Base-by-base conservation (phyloP, 1,140 invertebrate genomes). In the Elymnias hypermnestra region DNA sequence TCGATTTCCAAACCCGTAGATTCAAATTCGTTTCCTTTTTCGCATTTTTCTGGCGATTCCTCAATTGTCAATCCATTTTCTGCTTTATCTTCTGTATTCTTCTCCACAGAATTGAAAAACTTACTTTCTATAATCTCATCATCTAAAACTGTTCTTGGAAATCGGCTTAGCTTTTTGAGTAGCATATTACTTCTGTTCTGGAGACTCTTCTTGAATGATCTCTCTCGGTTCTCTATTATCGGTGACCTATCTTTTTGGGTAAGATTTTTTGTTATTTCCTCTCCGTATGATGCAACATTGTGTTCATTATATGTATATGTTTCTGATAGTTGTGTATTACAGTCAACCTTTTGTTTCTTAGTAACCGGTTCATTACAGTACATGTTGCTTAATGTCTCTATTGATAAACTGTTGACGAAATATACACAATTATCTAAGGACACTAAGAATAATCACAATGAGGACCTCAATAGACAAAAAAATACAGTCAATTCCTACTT, bases 371-470 rank as follows among this genome's bases (percentile, higher is more conserved):
- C 73, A 12, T 62, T 22, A 54, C 79, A 81, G 52, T 87, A 87
- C 77, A 87, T 87, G 10, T 54, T 72, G 42, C 69, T 84, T 40
- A 87, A 48, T 10, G 66, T 53, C 58, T 87, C 73, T 60, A 86
- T 85, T 39, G 83, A 77, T 45, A 84, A 54, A 50, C 76, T 84
- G 68, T n/a, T n/a, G n/a, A n/a, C n/a, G n/a, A n/a, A n/a, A n/a
- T n/a, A n/a, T n/a, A n/a, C n/a, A n/a, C n/a, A n/a, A n/a, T n/a
- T n/a, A n/a, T n/a, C n/a, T n/a, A n/a, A n/a, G n/a, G n/a, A n/a
- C n/a, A n/a, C n/a, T n/a, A n/a, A n/a, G n/a, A n/a, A n/a, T n/a
- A n/a, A n/a, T n/a, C n/a, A n/a, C n/a, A n/a, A n/a, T n/a, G n/a
- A n/a, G n/a, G n/a, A n/a, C n/a, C n/a, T n/a, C n/a, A n/a, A n/a